Conservation (phyloP, 1,140 invertebrate species). For the Drosophila kanapiae region DNA sequence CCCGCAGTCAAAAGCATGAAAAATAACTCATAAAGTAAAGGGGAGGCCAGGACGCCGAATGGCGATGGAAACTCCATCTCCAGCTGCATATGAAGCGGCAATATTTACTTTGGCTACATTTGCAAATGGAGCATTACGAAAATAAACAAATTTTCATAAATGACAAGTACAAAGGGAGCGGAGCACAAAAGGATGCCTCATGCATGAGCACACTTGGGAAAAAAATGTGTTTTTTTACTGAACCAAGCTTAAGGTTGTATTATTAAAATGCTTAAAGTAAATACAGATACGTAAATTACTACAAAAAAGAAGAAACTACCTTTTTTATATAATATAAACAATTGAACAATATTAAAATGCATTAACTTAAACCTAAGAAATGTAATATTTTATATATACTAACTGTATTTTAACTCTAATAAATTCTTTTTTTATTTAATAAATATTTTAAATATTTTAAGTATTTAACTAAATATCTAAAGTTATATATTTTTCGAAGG, state of each 20-base stretch:
- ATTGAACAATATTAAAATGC: too few species aligned
- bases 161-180: constrained; percentile 77
- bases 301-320: background rate
- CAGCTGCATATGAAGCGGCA: constrained; percentile 68
- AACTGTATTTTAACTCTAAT: background rate
- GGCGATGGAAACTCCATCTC: constrained; percentile 19
- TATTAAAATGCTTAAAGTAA: background rate
- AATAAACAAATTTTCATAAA: constrained; percentile 85
- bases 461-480: background rate
- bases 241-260: background rate
- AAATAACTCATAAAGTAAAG: constrained; percentile 32
- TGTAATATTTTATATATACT: too few species aligned
- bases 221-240: background rate
- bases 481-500: background rate
- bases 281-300: background rate
- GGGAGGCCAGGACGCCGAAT: background rate
- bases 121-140: constrained; percentile 84
- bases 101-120: constrained; percentile 85
- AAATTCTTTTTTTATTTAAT: too few species aligned
- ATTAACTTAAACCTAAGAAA: too few species aligned
- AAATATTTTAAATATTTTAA: too few species aligned
- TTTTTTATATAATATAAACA: background rate
- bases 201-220: constrained; percentile 1
- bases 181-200: constrained; percentile 67
- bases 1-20: constrained; percentile 63